Percentiles rank a stretch among this genome's conserved stretches.
Conservation (phyloP, 2,888 invertebrate genomes). For the Dilophus febrilis region DNA sequence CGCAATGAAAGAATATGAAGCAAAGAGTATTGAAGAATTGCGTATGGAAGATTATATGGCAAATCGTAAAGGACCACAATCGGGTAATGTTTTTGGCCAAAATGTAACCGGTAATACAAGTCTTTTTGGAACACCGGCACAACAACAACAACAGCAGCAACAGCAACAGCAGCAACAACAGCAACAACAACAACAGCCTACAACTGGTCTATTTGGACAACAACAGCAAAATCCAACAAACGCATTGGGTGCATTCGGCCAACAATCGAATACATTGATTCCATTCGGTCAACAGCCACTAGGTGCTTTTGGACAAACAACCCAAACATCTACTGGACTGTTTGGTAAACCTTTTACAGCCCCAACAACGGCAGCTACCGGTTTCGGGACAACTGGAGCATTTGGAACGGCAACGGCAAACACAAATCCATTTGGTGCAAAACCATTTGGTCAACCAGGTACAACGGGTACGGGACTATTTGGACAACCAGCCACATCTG, state of each 20-base stretch:
- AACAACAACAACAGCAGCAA: conserved; percentile 31
- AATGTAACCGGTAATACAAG: conserved; percentile 18
- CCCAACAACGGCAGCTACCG: conserved; percentile 14
- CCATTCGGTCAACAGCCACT: conserved; percentile 12
- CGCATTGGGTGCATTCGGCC: conserved; percentile 19
- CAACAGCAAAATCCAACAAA: background rate
- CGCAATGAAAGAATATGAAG: conserved; percentile 96
- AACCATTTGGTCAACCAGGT: conserved; percentile 33
- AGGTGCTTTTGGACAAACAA: conserved; percentile 34
- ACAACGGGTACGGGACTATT: conserved; percentile 33
- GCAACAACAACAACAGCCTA: conserved; percentile 30
- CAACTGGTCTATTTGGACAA: conserved; percentile 2
- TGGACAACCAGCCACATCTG: conserved; percentile 40
- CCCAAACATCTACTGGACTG: conserved; percentile 38
- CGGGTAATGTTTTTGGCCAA: conserved; percentile 34
- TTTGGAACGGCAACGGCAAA: conserved; percentile 28
- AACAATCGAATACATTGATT: conserved; percentile 30
- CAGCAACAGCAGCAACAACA: conserved; percentile 33
- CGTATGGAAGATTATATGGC: conserved; percentile 84
- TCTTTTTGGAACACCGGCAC: conserved; percentile 25
- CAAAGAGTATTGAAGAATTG: conserved; percentile 86
- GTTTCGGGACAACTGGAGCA: conserved; percentile 27
- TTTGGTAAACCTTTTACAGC: conserved; percentile 46
- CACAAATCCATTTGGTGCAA: conserved; percentile 27
- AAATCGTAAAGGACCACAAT: conserved; percentile 63